Evolutionary conservation across 2,113 vertebrate species (phyloP).

Genomic region (Balaeniceps rex): DNA sequence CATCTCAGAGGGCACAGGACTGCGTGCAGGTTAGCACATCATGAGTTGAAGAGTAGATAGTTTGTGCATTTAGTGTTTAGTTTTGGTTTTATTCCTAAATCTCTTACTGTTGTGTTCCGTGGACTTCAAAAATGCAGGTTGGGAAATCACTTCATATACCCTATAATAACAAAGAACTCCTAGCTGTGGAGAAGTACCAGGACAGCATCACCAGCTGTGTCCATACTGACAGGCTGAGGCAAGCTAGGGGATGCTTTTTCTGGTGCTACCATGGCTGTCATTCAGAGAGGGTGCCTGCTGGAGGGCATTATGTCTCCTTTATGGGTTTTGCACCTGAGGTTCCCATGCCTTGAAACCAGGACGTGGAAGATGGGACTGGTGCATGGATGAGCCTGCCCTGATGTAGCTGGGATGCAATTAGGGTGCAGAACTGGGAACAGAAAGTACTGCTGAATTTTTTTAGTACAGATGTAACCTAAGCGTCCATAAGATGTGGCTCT

Average conservation of each 20-base stretch:
- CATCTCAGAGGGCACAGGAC: not conserved
- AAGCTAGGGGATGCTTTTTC: not conserved
- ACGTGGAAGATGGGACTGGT: not conserved
- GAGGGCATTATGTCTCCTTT: not conserved
- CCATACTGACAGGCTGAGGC: not conserved
- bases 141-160: not conserved
- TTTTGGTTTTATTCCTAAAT: not conserved
- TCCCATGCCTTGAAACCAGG: not conserved
- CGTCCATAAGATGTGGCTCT: constrained; percentile 20
- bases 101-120: not conserved
- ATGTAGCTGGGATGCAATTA: not conserved
- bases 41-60: not conserved
- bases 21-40: not conserved
- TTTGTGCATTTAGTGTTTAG: not conserved
- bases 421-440: not conserved
- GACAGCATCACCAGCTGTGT: not conserved
- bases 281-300: not conserved
- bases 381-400: not conserved
- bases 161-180: not conserved
- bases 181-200: not conserved
- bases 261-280: not conserved
- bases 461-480: not conserved
- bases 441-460: not conserved
- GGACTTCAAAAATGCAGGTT: not conserved
- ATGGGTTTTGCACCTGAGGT: not conserved